Evolutionary conservation across 1,140 invertebrate genomes (phyloP).

Genomic region (Bombus confusus): DNA sequence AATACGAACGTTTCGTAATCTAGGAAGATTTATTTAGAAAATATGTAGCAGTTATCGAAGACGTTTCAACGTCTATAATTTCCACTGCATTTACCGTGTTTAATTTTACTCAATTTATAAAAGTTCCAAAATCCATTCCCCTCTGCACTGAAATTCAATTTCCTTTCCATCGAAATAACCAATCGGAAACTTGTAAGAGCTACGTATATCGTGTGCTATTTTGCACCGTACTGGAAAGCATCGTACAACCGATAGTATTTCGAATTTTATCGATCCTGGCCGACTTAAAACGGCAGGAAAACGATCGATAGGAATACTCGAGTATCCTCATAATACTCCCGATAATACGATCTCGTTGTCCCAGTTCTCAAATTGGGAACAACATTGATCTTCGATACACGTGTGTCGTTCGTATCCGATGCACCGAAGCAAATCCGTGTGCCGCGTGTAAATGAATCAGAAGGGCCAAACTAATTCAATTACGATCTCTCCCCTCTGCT

Average conservation of each 20-base stretch:
- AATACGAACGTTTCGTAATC: too few relatives aligned
- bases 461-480: conserved; percentile 52
- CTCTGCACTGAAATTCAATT: too few relatives aligned
- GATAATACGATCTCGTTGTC: background rate
- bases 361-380: background rate
- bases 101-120: too few relatives aligned
- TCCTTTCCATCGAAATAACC: background rate
- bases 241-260: background rate
- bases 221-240: background rate
- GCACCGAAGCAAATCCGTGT: conserved; percentile 26
- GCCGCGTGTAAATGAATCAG: conserved; percentile 48
- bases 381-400: background rate
- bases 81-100: too few relatives aligned
- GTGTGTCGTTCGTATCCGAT: too few relatives aligned
- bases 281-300: background rate
- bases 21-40: too few relatives aligned
- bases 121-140: too few relatives aligned
- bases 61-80: too few relatives aligned
- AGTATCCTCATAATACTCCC: background rate
- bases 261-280: background rate
- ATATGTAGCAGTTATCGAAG: too few relatives aligned
- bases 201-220: too few relatives aligned
- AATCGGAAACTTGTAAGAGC: background rate
- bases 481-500: conserved; percentile 28
- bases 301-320: background rate